Evolutionary conservation across 2,888 invertebrate species (phyloP).

Genomic region (Cerastis rubricosa): DNA sequence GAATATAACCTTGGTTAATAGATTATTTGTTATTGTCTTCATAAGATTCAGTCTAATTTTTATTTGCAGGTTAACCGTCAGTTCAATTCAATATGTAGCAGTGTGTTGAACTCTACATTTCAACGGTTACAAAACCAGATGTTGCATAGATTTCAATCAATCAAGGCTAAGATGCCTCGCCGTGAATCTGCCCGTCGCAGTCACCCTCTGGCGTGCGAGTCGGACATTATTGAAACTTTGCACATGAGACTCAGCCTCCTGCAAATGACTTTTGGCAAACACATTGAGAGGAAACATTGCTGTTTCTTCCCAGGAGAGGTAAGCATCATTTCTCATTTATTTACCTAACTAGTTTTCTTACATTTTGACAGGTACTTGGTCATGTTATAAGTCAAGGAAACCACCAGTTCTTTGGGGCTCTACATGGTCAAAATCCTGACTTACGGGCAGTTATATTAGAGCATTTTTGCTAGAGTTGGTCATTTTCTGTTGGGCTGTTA

Average conservation of each 20-base stretch:
- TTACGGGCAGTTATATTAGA: not conserved
- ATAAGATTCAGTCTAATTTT: conserved; percentile 11
- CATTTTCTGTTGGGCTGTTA: not conserved
- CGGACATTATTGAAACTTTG: conserved; percentile 97
- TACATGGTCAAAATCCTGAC: not conserved
- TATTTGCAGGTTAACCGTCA: conserved; percentile 93
- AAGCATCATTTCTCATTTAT: conserved; percentile 71
- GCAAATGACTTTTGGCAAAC: conserved; percentile 98
- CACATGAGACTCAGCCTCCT: conserved; percentile 97
- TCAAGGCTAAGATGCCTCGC: conserved; percentile 97
- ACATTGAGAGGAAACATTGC: conserved; percentile 97
- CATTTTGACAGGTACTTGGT: not conserved
- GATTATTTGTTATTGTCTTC: not conserved
- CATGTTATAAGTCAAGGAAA: not conserved
- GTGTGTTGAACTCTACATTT: conserved; percentile 96
- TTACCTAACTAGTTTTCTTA: not conserved
- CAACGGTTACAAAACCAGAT: conserved; percentile 96
- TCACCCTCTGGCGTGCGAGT: conserved; percentile 97
- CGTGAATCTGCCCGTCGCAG: conserved; percentile 97
- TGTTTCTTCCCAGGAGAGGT: conserved; percentile 99
- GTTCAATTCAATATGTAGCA: conserved; percentile 95
- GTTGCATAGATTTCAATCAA: conserved; percentile 95
- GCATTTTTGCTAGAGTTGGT: not conserved
- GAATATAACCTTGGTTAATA: not conserved
- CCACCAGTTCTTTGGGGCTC: not conserved